These are phyloP conservation scores for Ypsolopha sequella DNA, from an alignment of 2,888 invertebrate species.

Conservation along the genomic window DNA sequence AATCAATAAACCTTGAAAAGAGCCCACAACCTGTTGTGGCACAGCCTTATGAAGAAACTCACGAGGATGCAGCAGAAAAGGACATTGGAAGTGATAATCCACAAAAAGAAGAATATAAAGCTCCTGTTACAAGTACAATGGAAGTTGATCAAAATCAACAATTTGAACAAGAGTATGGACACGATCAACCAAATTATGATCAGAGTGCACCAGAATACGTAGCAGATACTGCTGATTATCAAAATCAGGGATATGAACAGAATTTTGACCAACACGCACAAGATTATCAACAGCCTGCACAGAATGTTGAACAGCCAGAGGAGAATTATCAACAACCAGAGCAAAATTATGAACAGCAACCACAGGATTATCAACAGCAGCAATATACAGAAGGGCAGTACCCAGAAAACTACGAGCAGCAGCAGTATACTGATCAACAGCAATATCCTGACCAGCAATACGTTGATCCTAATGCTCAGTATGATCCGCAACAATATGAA, in stretches of 20 bases:
- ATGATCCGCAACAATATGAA: conserved; percentile 32
- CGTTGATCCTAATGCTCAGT: conserved; percentile 34
- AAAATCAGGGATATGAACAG: conserved; percentile 23
- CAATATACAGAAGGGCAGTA: conserved; percentile 5
- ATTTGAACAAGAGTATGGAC: not conserved
- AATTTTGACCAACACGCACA: conserved; percentile 23
- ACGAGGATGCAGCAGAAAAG: conserved; percentile 7
- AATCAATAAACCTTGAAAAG: conserved; percentile 22
- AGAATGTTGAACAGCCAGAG: conserved; percentile 26
- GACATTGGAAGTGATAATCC: conserved; percentile 9
- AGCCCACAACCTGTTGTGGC: conserved; percentile 7
- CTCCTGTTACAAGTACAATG: conserved; percentile 17
- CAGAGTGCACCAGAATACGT: conserved; percentile 10
- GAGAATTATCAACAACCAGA: conserved; percentile 20
- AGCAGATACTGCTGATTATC: conserved; percentile 3
- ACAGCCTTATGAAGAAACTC: conserved; percentile 2
- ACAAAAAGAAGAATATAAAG: conserved; percentile 4
- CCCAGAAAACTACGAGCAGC: conserved; percentile 9
- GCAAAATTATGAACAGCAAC: conserved; percentile 20
- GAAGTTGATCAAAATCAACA: conserved; percentile 18
- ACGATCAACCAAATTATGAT: conserved; percentile 11
- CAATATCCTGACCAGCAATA: conserved; percentile 16
- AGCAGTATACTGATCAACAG: not conserved
- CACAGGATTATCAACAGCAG: conserved; percentile 9
- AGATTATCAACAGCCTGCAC: conserved; percentile 27